Evolutionary conservation across 2,797 vertebrate genomes (phyloP), one percentile per base, ranked within the genome.

Genomic region (Cuculus canorus): DNA sequence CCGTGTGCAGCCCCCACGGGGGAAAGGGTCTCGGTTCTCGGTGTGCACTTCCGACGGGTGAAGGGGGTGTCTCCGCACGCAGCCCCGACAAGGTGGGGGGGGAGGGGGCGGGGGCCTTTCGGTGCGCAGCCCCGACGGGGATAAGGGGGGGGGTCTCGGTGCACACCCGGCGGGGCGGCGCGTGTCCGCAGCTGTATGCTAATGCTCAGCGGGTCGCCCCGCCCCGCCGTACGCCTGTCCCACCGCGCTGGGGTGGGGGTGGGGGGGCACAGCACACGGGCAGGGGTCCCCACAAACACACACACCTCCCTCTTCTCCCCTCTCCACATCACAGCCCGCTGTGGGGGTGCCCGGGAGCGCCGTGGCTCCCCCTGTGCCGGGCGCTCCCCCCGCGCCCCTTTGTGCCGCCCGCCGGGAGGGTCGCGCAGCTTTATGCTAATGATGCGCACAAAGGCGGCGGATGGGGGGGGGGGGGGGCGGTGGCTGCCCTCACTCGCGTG

Each of bases 371-470:
- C 48, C 37, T 59, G 17, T 23, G 15, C 17, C 37, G 47, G 28
- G n/a, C 11, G 7, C 39, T 17, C 39, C 22, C 68, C 33, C 37
- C 69, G n/a, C 52, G 25, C 64, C 16, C 56, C 39, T 91, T 86
- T 81, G 89, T 91, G 89, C 54, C 76, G 27, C 80, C 80, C 80
- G 80, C 57, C 79, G 41, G n/a, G 54, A n/a, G 76, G 89, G 75
- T 81, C 89, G 89, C 57, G 77, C 89, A 91, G 89, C 89, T 91
- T 91, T 91, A 91, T 91, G 89, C 77, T 86, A 91, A 91, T 82
- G 65, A 10, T 14, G 52, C 37, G 52, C 83, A 86, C 83, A 91
- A 91, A 86, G 71, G 83, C 82, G 69, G 81, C 39, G 53, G 21
- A 60, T 45, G 85, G 76, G 71, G 50, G 11, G 39, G 17, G 78